Base-by-base conservation (phyloP, 2,113 vertebrate species). In the Anguilla rostrata region DNA sequence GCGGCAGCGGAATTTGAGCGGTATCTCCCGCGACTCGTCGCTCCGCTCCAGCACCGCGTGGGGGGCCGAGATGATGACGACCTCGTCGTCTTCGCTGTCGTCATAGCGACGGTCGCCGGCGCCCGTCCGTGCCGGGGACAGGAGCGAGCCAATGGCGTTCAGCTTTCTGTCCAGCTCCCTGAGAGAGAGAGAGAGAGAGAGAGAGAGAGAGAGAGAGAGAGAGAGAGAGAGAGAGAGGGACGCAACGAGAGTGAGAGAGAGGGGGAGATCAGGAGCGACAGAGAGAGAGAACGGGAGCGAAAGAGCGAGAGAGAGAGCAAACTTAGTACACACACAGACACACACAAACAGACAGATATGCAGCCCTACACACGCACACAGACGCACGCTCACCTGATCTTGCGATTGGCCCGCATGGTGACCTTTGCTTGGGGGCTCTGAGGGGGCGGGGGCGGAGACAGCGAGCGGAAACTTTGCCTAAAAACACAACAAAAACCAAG, bases 1-100 rank as follows among this genome's bases (percentile, higher is more conserved):
- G 22, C 93, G 83, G 88, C 94, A 94, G 84, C 94, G 94, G 57
- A 96, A 89, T 90, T 96, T 96, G 2, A 96, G 91, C 0, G 92
- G 91, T 78, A 96, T 93, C 88, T 94, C 90, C 0, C 94, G 87
- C 0, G 71, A 81, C 2, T 49, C 66, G 14, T 26, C 40, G 43
- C 49, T 26, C 5, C 16, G 40, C 41, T 81, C 46, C 7, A 1
- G 20, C 0, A 15, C 57, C 0, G 43, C 85, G 14, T 18, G n/a
- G 16, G 46, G 82, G 41, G 91, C 85, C 34, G 8, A 85, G 39
- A 90, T 0, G 1, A 92, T 11, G 53, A 94, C 90, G 81, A 90
- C 14, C 5, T 91, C 91, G 5, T 87, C 88, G 1, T 93, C 86
- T 29, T 90, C 87, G 5, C 89, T 83, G 46, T 81, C 29, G 0